A percentile compares a stretch with the other conserved stretches of the same genome.
phyloP scores from a whole-genome alignment of 2,113 vertebrate genomes.

The Synchiropus splendidus region DNA sequence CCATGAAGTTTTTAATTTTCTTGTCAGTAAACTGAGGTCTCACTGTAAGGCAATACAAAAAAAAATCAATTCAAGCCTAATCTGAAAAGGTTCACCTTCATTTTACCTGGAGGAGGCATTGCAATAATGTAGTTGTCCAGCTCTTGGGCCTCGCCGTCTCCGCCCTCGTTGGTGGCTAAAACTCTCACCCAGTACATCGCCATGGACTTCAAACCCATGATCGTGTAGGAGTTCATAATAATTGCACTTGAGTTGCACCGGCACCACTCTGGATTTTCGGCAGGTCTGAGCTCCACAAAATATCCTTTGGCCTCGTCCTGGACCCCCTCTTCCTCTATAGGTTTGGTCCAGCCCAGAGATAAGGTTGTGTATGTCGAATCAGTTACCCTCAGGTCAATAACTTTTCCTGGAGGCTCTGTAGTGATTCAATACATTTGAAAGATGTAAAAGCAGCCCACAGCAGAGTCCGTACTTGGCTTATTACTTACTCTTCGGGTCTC shows the following conservation, averaged over 20 bases:
- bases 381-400: slow-evolving; percentile 71
- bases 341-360: slow-evolving; percentile 73
- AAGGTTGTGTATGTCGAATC: slow-evolving; percentile 69
- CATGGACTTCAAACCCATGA: slow-evolving; percentile 71
- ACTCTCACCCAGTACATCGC: slow-evolving; percentile 72
- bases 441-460: neutral
- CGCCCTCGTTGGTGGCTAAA: slow-evolving; percentile 65
- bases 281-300: slow-evolving; percentile 71
- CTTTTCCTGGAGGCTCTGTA: slow-evolving; percentile 71
- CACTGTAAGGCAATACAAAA: slow-evolving; percentile 49
- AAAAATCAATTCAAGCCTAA: neutral
- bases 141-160: slow-evolving; percentile 58
- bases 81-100: neutral
- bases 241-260: slow-evolving; percentile 65
- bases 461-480: neutral
- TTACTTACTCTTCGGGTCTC: slow-evolving; percentile 75
- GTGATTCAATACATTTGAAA: slow-evolving; percentile 5
- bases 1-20: slow-evolving; percentile 66
- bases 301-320: slow-evolving; percentile 71
- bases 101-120: slow-evolving; percentile 64
- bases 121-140: slow-evolving; percentile 61
- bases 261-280: slow-evolving; percentile 65
- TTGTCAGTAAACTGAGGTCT: slow-evolving; percentile 69
- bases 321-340: slow-evolving; percentile 55
- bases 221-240: slow-evolving; percentile 55